phyloP scores from a whole-genome alignment of 2,113 vertebrate genomes.

The Rhegmatorhina hoffmannsi region DNA sequence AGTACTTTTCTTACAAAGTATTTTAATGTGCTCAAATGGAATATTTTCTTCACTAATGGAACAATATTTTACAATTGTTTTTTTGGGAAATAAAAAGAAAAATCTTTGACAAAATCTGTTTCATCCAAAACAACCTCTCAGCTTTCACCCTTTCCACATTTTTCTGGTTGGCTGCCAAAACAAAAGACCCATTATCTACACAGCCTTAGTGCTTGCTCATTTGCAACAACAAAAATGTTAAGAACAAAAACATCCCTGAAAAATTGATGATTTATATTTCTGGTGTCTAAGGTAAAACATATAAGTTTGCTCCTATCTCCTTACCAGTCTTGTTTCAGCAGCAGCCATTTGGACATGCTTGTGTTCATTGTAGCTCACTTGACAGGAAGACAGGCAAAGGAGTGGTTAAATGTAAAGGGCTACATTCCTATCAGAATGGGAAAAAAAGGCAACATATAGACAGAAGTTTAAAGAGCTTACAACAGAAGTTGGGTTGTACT shows the following conservation, averaged over 20 bases:
- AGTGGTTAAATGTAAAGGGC: not conserved
- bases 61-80: not conserved
- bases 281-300: not conserved
- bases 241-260: not conserved
- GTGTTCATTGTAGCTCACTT: not conserved
- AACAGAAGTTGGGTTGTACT: not conserved
- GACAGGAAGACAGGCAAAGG: not conserved
- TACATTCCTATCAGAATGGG: not conserved
- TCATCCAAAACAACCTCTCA: not conserved
- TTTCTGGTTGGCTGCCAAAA: not conserved
- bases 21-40: not conserved
- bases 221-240: not conserved
- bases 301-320: not conserved
- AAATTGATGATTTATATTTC: not conserved
- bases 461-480: not conserved
- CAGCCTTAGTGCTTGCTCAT: accelerated
- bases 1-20: conserved; percentile 1
- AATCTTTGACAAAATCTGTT: not conserved
- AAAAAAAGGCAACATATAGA: not conserved
- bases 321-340: not conserved
- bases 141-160: not conserved
- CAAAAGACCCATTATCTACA: not conserved
- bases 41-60: not conserved
- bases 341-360: not conserved
- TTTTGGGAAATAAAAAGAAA: not conserved